Conservation (phyloP, 2,113 vertebrate species). For the Hypomesus transpacificus region DNA sequence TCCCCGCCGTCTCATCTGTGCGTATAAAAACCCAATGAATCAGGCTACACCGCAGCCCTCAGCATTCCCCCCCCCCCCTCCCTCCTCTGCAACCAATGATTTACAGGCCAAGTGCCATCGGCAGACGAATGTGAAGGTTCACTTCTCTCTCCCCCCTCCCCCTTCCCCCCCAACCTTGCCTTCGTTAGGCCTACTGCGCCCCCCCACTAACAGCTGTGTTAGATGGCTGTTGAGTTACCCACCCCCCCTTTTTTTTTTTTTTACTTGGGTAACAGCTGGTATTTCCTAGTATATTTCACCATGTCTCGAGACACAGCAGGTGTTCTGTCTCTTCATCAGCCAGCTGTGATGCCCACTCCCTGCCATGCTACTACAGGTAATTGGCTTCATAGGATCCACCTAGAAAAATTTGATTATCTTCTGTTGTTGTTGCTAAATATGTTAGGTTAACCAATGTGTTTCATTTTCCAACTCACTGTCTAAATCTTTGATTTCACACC, state of each 20-base stretch:
- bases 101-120: slow-evolving; percentile 12
- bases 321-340: background rate
- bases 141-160: background rate
- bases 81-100: slow-evolving; percentile 16
- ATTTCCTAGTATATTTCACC: background rate
- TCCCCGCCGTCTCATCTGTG: slow-evolving; percentile 24
- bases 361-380: background rate
- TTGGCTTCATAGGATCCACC: no score
- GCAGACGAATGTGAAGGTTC: slow-evolving; percentile 10
- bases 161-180: background rate
- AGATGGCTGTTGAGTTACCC: background rate
- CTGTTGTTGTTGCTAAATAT: no score
- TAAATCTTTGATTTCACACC: no score
- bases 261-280: background rate
- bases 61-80: background rate
- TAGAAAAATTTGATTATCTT: no score
- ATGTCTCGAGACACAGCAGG: background rate
- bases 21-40: slow-evolving; percentile 45
- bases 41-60: slow-evolving; percentile 8
- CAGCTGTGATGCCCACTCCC: background rate
- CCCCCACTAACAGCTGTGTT: background rate
- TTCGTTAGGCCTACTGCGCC: background rate
- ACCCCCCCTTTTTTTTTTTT: no score
- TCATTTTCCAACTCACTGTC: no score
- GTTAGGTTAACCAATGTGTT: no score